Evolutionary conservation across 2,113 vertebrate species (phyloP).

Genomic region (Globicephala melas): DNA sequence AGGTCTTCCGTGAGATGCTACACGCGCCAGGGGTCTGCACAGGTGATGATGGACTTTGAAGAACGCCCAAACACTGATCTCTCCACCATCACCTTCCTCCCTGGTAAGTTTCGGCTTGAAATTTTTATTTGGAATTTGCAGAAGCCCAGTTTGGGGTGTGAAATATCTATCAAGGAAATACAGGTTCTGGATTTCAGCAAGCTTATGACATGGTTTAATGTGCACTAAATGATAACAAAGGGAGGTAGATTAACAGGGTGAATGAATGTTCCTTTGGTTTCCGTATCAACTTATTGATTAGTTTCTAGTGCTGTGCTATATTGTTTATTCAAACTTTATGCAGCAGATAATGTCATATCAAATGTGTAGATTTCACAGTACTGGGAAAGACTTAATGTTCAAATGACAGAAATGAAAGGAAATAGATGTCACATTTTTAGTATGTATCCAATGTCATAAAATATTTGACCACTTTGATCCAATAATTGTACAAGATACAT

Average conservation of each 20-base stretch:
- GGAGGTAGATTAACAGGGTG: background rate
- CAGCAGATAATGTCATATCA: background rate
- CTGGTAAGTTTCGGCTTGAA: constrained; percentile 82
- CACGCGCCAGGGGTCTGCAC: constrained; percentile 93
- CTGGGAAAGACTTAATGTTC: background rate
- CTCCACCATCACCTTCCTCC: constrained; percentile 90
- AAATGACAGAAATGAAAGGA: background rate
- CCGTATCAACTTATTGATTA: background rate
- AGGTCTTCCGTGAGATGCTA: constrained; percentile 94
- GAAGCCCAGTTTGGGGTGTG: background rate
- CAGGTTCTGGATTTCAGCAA: background rate
- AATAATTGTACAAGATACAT: background rate
- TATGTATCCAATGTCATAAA: background rate
- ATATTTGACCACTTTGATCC: background rate
- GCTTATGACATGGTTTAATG: background rate
- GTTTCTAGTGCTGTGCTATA: background rate
- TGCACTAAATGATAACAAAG: background rate
- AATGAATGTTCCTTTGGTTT: background rate
- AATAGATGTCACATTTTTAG: background rate
- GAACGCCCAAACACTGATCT: constrained; percentile 94
- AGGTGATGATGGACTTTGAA: constrained; percentile 96
- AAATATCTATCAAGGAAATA: background rate
- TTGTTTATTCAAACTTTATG: background rate
- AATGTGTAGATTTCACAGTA: background rate
- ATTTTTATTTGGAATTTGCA: background rate